phyloP scores from a whole-genome alignment of 2,888 invertebrate species.

The Orthonychiurus folsomi region DNA sequence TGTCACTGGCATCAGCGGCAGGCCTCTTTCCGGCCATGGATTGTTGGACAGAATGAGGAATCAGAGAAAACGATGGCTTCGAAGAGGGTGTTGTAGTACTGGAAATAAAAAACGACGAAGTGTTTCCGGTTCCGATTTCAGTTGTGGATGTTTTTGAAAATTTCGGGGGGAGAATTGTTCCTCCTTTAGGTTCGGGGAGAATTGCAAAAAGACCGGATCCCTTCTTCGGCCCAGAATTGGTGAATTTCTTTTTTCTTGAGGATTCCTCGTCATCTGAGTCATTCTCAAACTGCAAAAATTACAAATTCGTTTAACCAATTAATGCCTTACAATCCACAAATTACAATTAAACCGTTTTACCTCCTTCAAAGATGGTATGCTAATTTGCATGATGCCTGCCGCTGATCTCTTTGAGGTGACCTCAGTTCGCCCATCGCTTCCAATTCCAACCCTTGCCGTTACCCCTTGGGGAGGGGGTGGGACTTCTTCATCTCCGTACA shows the following conservation, averaged over 20 bases:
- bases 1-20: slow-evolving; percentile 17
- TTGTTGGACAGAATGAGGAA: slow-evolving; percentile 36
- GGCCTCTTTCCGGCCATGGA: slow-evolving; percentile 26
- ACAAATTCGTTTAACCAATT: slow-evolving; percentile 13
- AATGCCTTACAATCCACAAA: slow-evolving; percentile 2
- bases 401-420: slow-evolving; percentile 20
- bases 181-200: slow-evolving; percentile 59
- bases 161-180: neutral
- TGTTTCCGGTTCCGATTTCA: neutral
- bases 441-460: neutral
- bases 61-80: slow-evolving; percentile 18
- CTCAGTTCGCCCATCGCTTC: slow-evolving; percentile 7
- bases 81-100: neutral
- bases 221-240: slow-evolving; percentile 48
- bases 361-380: slow-evolving; percentile 59
- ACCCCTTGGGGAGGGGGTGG: slow-evolving; percentile 17
- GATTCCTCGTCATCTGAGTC: slow-evolving; percentile 47
- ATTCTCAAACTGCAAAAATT: slow-evolving; percentile 52
- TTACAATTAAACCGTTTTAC: slow-evolving; percentile 44
- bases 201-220: slow-evolving; percentile 59
- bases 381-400: slow-evolving; percentile 54
- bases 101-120: slow-evolving; percentile 5
- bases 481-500: slow-evolving; percentile 32
- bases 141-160: neutral
- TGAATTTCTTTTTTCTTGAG: slow-evolving; percentile 4